A percentile compares a stretch with the other conserved stretches of the same genome.
Conservation (phyloP, 2,797 vertebrate species). For the Enteromius radiatus region DNA sequence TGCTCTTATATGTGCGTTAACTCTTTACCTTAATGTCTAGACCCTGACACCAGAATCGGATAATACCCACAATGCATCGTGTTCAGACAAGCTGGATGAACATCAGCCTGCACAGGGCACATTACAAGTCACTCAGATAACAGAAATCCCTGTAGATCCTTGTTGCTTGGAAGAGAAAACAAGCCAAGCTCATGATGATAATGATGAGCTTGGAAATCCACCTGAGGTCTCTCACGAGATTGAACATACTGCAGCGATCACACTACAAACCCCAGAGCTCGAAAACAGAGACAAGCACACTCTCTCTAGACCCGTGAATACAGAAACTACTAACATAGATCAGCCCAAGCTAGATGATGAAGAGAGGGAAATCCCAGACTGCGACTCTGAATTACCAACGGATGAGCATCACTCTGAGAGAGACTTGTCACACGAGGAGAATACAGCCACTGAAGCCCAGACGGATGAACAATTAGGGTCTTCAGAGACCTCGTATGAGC, state of each 20-base stretch:
- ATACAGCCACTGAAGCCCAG: neutral
- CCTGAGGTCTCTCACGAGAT: neutral
- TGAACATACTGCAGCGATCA: neutral
- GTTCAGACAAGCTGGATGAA: conserved; percentile 15
- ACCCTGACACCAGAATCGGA: neutral
- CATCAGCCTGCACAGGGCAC: neutral
- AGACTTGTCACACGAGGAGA: neutral
- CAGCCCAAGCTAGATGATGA: neutral
- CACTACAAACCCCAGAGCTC: neutral
- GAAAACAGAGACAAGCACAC: neutral
- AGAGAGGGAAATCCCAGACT: neutral
- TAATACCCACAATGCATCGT: conserved; percentile 2
- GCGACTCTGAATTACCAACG: neutral
- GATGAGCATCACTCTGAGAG: neutral
- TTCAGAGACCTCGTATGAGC: conserved; percentile 1
- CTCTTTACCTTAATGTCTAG: neutral
- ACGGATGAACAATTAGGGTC: neutral
- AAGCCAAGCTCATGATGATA: neutral
- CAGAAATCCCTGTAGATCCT: neutral
- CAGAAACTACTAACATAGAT: neutral
- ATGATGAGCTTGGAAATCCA: neutral
- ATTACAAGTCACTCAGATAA: neutral
- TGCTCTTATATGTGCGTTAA: too few relatives aligned
- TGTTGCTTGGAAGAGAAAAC: conserved; percentile 1
- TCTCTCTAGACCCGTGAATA: neutral